A percentile compares a stretch with the other conserved stretches of the same genome.
These are phyloP conservation scores for Drosophila nr. perissopoda DNA, from an alignment of 2,888 invertebrate species.

Conservation along the genomic window DNA sequence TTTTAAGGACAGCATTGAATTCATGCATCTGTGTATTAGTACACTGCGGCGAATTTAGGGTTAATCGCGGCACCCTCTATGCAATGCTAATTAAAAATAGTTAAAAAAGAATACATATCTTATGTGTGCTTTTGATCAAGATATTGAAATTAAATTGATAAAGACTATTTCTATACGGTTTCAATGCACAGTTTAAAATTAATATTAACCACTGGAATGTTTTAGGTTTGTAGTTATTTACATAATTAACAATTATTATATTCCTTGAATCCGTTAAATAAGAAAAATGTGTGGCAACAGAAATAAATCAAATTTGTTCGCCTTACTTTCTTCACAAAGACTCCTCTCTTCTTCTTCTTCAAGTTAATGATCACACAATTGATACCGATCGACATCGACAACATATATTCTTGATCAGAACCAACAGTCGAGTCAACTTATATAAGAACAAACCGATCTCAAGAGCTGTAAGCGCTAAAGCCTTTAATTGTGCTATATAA, in stretches of 20 bases:
- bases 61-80: background rate
- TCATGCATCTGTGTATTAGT: background rate
- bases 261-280: background rate
- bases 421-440: background rate
- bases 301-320: too few relatives aligned
- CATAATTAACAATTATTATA: background rate
- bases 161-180: background rate
- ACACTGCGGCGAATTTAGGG: conserved; percentile 20
- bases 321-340: too few relatives aligned
- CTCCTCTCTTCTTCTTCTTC: too few relatives aligned
- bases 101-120: background rate
- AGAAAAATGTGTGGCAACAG: too few relatives aligned
- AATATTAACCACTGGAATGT: background rate
- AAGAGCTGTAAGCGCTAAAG: background rate
- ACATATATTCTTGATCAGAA: background rate
- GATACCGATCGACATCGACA: too few relatives aligned
- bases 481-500: background rate
- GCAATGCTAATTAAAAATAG: background rate
- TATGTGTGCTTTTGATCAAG: background rate
- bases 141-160: background rate
- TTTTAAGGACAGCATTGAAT: conserved; percentile 1
- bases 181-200: background rate
- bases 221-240: background rate
- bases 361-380: too few relatives aligned
- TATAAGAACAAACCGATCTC: background rate